Percentiles rank a stretch among this genome's conserved stretches.
These are phyloP conservation scores for Dyspetes luteomarginatus DNA, from an alignment of 2,888 invertebrate genomes.

Conservation along the genomic window DNA sequence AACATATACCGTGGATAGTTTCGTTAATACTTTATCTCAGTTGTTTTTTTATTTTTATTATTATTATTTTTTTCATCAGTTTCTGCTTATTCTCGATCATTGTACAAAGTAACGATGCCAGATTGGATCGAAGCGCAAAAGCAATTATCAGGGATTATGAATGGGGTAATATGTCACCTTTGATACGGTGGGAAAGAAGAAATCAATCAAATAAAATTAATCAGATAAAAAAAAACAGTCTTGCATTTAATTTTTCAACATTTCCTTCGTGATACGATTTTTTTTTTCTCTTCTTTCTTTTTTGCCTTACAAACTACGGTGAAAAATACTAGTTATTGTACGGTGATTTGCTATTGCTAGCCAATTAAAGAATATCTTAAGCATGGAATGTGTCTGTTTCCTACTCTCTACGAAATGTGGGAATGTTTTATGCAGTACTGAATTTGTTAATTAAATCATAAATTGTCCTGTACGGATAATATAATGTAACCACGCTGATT, in stretches of 20 bases:
- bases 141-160: constrained; percentile 41
- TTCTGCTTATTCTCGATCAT: constrained; percentile 49
- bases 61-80: constrained; percentile 52
- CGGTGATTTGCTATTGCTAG: constrained; percentile 73
- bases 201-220: constrained; percentile 7
- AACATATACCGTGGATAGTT: constrained; percentile 69
- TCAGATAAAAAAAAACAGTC: constrained; percentile 7
- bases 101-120: constrained; percentile 71
- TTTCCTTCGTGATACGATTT: constrained; percentile 24
- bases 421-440: constrained; percentile 80
- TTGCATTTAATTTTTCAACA: constrained; percentile 26
- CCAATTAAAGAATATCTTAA: constrained; percentile 74
- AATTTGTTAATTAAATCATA: constrained; percentile 70
- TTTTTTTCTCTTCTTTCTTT: constrained; percentile 52
- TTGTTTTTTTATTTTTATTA: constrained; percentile 60
- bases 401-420: constrained; percentile 76
- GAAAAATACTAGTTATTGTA: constrained; percentile 76
- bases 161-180: constrained; percentile 20
- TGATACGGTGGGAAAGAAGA: constrained; percentile 8
- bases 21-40: constrained; percentile 71
- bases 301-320: constrained; percentile 68
- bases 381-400: constrained; percentile 79
- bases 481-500: constrained; percentile 82
- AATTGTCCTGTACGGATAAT: constrained; percentile 70
- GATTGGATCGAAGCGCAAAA: constrained; percentile 41